phyloP scores from a whole-genome alignment of 2,113 vertebrate genomes.

The Pseudopipra pipra region DNA sequence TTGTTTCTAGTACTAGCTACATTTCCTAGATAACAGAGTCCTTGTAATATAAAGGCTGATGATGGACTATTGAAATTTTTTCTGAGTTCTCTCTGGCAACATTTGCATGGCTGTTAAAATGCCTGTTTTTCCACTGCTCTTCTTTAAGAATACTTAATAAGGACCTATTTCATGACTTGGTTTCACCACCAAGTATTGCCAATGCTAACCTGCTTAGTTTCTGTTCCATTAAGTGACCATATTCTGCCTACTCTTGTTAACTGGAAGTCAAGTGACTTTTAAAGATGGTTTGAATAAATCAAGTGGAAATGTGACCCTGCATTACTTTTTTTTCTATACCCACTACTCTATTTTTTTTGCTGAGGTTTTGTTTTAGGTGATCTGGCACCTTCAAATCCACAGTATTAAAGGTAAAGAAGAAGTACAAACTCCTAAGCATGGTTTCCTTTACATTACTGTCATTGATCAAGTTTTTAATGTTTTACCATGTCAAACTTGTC shows the following conservation, averaged over 20 bases:
- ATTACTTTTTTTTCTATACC: neutral
- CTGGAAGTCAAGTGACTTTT: neutral
- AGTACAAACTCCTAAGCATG: neutral
- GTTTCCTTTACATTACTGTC: neutral
- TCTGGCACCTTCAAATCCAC: neutral
- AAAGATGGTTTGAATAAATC: neutral
- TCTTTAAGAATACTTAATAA: neutral
- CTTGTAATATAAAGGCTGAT: neutral
- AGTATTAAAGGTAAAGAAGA: neutral
- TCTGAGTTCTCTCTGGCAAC: neutral
- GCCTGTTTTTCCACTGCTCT: neutral
- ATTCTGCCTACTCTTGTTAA: neutral
- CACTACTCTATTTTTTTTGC: neutral
- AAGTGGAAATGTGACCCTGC: neutral
- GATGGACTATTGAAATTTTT: neutral
- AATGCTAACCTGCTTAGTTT: neutral
- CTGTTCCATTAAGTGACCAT: neutral
- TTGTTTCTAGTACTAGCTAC: neutral
- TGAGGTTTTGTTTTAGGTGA: neutral
- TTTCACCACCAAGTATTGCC: neutral
- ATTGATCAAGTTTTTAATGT: neutral
- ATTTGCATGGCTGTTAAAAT: neutral
- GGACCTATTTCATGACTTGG: neutral
- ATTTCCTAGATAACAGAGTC: neutral
- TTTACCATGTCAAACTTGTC: neutral